These are phyloP conservation scores for Micromesistius poutassou DNA, from an alignment of 2,797 vertebrate species.

Conservation along the genomic window DNA sequence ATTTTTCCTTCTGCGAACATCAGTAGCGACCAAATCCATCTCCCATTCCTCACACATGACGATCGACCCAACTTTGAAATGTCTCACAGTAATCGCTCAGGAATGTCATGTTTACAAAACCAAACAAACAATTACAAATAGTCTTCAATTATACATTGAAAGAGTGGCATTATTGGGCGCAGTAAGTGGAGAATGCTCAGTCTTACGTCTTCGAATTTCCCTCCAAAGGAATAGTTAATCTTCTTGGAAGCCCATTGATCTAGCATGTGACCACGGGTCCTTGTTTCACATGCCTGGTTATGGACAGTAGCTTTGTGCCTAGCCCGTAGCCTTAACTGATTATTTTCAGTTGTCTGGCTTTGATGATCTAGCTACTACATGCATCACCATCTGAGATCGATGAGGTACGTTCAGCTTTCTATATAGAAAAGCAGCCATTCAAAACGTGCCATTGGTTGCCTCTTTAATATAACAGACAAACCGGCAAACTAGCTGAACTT, in stretches of 20 bases:
- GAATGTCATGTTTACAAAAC: neutral
- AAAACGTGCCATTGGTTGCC: neutral
- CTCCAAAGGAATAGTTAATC: conserved; percentile 32
- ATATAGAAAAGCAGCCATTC: neutral
- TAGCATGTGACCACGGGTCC: conserved; percentile 64
- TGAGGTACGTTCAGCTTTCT: neutral
- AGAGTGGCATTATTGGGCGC: neutral
- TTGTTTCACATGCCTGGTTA: conserved; percentile 51
- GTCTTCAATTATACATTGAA: neutral
- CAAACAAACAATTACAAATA: neutral
- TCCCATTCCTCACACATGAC: neutral
- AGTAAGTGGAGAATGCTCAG: neutral
- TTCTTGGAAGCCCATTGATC: conserved; percentile 44
- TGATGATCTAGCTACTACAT: neutral
- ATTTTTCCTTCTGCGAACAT: too few species aligned
- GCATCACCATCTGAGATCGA: neutral
- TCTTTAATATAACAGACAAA: neutral
- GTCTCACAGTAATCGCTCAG: neutral
- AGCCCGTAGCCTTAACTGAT: neutral
- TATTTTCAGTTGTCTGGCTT: neutral
- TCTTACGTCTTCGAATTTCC: conserved; percentile 60
- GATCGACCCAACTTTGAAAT: neutral
- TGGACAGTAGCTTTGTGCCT: neutral
- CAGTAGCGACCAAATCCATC: conserved; percentile 13
- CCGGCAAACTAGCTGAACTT: neutral